Evolutionary conservation across 1,140 invertebrate species (phyloP).

Genomic region (Uloborus diversus): DNA sequence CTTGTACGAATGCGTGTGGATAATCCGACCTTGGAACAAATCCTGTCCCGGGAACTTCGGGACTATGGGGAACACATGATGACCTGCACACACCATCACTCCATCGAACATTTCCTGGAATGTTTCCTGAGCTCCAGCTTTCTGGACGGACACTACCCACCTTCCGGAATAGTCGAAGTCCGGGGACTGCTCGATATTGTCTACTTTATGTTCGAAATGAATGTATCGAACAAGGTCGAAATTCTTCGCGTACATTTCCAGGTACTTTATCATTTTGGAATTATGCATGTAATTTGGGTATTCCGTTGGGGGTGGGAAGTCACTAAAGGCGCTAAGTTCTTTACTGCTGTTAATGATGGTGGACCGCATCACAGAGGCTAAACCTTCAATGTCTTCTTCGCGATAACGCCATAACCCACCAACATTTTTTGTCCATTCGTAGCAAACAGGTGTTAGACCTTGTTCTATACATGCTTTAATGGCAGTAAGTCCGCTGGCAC

Average conservation of each 20-base stretch:
- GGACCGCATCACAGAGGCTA: constrained; percentile 60
- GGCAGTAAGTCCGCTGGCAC: constrained; percentile 66
- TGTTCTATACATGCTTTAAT: constrained; percentile 67
- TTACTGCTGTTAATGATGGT: constrained; percentile 64
- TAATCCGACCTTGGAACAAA: constrained; percentile 66
- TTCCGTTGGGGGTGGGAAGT: constrained; percentile 66
- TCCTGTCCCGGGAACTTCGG: constrained; percentile 59
- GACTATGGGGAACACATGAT: constrained; percentile 53
- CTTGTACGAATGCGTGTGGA: constrained; percentile 68
- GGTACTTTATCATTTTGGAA: constrained; percentile 65
- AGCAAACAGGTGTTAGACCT: constrained; percentile 65
- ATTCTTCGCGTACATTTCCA: constrained; percentile 65
- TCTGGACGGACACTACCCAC: constrained; percentile 64
- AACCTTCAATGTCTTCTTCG: constrained; percentile 62
- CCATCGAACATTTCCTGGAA: constrained; percentile 65
- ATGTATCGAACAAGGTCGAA: constrained; percentile 60
- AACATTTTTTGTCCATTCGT: constrained; percentile 66
- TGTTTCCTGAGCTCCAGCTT: constrained; percentile 7
- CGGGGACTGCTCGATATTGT: constrained; percentile 41
- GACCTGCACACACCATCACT: constrained; percentile 66
- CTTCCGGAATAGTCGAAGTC: constrained; percentile 64
- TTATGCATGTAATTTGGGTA: constrained; percentile 68
- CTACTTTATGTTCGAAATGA: constrained; percentile 32
- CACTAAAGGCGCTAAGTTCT: constrained; percentile 61
- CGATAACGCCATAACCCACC: constrained; percentile 70